Percentiles rank a stretch among this genome's conserved stretches.
phyloP scores from a whole-genome alignment of 2,888 invertebrate genomes.

The Acanthacorydalis orientalis region DNA sequence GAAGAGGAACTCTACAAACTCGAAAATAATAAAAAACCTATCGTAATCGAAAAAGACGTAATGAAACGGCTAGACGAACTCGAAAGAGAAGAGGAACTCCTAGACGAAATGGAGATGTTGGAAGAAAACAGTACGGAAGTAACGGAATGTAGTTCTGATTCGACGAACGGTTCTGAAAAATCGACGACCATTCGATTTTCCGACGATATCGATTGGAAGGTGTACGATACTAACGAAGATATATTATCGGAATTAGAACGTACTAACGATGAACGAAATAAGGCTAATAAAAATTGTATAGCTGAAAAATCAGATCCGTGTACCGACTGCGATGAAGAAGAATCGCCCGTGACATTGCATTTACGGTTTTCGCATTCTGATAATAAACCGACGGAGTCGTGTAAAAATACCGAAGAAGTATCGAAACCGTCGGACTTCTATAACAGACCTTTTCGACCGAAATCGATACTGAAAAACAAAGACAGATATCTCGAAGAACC shows the following conservation, averaged over 20 bases:
- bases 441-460: constrained; percentile 10
- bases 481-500: constrained; percentile 2
- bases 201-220: constrained; percentile 1
- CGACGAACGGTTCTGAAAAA: constrained; percentile 1
- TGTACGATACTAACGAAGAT: neutral
- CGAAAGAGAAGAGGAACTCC: constrained; percentile 40
- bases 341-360: constrained; percentile 4
- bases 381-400: constrained; percentile 14
- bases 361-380: constrained; percentile 26
- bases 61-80: constrained; percentile 34
- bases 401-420: constrained; percentile 21
- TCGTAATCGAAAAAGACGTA: constrained; percentile 24
- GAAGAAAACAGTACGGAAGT: neutral
- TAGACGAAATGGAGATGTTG: constrained; percentile 25
- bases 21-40: constrained; percentile 10
- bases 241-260: too few species aligned
- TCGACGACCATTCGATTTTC: constrained; percentile 1
- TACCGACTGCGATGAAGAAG: neutral
- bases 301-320: neutral
- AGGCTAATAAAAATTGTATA: neutral
- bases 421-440: constrained; percentile 31
- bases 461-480: constrained; percentile 5
- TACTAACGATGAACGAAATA: neutral
- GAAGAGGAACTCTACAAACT: constrained; percentile 3
- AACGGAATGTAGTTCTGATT: constrained; percentile 8